Evolutionary conservation across 2,888 invertebrate species (phyloP), one percentile per base, ranked within the genome.

Genomic region (Parochlus steinenii): DNA sequence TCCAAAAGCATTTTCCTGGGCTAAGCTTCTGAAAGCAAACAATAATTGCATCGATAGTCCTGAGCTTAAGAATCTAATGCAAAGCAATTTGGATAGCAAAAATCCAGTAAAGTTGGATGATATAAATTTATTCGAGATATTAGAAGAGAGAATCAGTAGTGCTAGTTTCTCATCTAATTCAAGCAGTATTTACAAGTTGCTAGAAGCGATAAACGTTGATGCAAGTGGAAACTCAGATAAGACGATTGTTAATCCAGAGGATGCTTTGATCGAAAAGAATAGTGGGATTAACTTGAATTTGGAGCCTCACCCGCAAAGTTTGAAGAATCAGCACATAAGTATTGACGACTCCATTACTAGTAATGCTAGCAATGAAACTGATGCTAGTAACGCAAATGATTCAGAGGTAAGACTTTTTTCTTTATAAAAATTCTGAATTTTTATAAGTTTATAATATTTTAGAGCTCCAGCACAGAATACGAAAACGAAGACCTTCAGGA

Each of bases 141-240:
- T 86, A 22, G 85, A 86, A 56, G 69, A 73, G 46, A 76, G 76
- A 53, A 75, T 75, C 5, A 63, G 70, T 30, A 64, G 67, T 50
- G 75, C 76, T 15, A 79, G 77, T 48, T 78, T 83, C 44, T 71
- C 70, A 49, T 65, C 76, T 41, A 69, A 73, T 32, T 74, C 72
- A 24, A 75, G 74, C 31, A 67, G 71, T 31, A 65, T 75, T 16
- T 56, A 62, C 34, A 62, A 63, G 12, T 64, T 72, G 41, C 47
- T 72, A 38, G 54, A 47, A 44, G 57, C 61, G 12, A 62, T 63
- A 17, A 59, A 61, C 46, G 62, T 60, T 42, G 63, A 64, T 30
- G 63, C 64, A 18, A 41, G 61, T 34, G 44, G 61, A 14, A 49
- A 63, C 46, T 61, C 61, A 39, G 59, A 57, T 47, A 63, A 61